Conservation (phyloP, 1,140 invertebrate species). For the Lethrus apterus region DNA sequence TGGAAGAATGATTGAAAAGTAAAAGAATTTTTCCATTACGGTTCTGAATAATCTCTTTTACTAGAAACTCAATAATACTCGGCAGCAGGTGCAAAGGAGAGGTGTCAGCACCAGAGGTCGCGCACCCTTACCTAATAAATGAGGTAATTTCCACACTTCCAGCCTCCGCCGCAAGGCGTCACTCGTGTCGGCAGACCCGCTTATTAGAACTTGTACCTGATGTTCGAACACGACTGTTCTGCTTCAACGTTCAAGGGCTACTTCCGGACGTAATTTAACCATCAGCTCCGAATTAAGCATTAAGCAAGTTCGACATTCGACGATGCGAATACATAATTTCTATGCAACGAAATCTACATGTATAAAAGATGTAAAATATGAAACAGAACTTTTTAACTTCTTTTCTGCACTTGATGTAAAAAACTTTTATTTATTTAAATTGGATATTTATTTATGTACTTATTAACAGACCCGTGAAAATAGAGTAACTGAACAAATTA, state of each 20-base stretch:
- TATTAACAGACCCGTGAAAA: no score
- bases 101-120: constrained; percentile 43
- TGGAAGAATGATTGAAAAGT: no score
- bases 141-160: constrained; percentile 45
- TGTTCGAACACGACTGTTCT: constrained; percentile 31
- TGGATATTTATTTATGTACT: no score
- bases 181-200: constrained; percentile 27
- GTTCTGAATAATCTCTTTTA: constrained; percentile 19
- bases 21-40: constrained; percentile 18
- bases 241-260: constrained; percentile 19
- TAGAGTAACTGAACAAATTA: no score
- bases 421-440: no score
- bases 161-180: constrained; percentile 39
- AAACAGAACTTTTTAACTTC: no score
- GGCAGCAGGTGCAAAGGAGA: constrained; percentile 45
- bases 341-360: no score
- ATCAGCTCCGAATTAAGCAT: constrained; percentile 7
- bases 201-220: constrained; percentile 41
- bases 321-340: no score
- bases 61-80: constrained; percentile 42
- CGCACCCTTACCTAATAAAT: constrained; percentile 45
- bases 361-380: no score
- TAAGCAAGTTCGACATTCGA: no score
- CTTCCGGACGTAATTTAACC: constrained; percentile 23
- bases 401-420: no score